A percentile compares a stretch with the other conserved stretches of the same genome.
Conservation (phyloP, 2,113 vertebrate genomes). For the Rhabdornis inornatus region DNA sequence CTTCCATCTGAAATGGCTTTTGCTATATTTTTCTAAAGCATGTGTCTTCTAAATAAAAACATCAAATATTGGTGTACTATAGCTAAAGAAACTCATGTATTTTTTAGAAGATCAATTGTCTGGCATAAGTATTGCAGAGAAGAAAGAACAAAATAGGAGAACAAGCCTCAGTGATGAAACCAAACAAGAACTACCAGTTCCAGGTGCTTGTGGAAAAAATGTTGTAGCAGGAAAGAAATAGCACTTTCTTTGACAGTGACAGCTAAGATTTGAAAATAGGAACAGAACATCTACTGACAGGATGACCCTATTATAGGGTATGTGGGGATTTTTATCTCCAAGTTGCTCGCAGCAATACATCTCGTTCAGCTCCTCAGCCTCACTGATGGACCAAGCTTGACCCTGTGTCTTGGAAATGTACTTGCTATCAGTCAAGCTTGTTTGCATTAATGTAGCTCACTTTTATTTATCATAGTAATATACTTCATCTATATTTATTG, state of each 20-base stretch:
- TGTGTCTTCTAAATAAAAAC: background rate
- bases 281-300: background rate
- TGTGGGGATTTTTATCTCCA: background rate
- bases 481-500: slow-evolving; percentile 30
- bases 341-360: background rate
- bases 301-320: background rate
- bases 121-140: background rate
- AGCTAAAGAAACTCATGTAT: background rate
- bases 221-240: background rate
- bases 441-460: background rate
- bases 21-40: background rate
- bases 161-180: background rate
- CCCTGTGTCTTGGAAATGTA: slow-evolving; percentile 23
- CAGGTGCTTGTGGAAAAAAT: background rate
- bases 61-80: background rate
- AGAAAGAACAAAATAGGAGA: background rate
- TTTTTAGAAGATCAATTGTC: background rate
- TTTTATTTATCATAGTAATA: slow-evolving; percentile 22
- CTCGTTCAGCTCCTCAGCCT: background rate
- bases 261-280: background rate
- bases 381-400: background rate
- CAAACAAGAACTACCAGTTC: background rate
- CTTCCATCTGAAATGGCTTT: background rate
- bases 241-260: background rate
- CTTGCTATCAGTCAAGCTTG: slow-evolving; percentile 4